phyloP scores from a whole-genome alignment of 2,113 vertebrate genomes.

The Tychaedon coryphoeus region DNA sequence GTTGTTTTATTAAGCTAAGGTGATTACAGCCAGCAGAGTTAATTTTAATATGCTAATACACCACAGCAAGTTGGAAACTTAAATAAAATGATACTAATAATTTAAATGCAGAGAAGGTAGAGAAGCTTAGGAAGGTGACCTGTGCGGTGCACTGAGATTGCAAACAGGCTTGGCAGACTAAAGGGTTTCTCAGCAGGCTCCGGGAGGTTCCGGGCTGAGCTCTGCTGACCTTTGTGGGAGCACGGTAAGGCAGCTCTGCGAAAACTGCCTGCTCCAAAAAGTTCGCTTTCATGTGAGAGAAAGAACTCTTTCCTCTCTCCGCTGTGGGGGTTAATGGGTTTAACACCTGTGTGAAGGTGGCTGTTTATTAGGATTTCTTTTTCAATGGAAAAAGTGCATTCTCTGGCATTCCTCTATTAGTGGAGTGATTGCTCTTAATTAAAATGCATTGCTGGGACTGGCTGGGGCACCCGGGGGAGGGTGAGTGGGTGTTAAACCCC shows the following conservation, averaged over 20 bases:
- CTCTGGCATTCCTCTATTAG: neutral
- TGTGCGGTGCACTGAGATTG: conserved; percentile 56
- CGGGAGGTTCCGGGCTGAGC: neutral
- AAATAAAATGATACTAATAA: conserved; percentile 73
- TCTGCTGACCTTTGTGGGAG: conserved; percentile 52
- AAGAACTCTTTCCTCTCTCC: neutral
- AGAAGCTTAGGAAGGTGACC: conserved; percentile 70
- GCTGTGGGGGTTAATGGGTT: neutral
- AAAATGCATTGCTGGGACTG: neutral
- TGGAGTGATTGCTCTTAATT: neutral
- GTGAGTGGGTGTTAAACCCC: neutral
- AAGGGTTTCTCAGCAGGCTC: conserved; percentile 9
- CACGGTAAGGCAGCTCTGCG: neutral
- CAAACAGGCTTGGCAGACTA: conserved; percentile 1
- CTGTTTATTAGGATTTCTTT: neutral
- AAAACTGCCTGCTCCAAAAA: neutral
- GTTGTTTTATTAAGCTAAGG: conserved; percentile 71
- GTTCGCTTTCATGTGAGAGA: neutral
- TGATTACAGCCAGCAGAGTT: conserved; percentile 75
- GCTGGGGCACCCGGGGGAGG: neutral
- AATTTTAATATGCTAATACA: conserved; percentile 78
- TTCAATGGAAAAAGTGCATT: neutral
- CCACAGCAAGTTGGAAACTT: conserved; percentile 71
- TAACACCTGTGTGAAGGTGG: neutral
- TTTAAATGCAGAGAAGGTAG: conserved; percentile 66